A percentile compares a stretch with the other conserved stretches of the same genome.
Evolutionary conservation across 1,140 invertebrate genomes (phyloP).

Genomic region (Eupristina koningsbergeri): DNA sequence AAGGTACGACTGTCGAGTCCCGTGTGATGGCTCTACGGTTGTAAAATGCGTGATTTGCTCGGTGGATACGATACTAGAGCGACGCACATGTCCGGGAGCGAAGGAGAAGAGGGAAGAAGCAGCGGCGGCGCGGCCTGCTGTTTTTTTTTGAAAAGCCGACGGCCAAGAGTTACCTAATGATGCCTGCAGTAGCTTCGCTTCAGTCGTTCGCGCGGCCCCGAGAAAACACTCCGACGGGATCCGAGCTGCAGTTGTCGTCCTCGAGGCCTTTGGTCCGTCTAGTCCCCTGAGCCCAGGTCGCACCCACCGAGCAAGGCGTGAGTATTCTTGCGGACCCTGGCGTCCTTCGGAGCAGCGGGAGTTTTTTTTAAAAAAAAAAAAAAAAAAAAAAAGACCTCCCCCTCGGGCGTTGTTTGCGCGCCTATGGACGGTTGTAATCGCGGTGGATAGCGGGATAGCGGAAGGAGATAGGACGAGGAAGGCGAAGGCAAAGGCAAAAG

Average conservation of each 20-base stretch:
- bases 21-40: slow-evolving; percentile 29
- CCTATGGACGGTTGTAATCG: not conserved
- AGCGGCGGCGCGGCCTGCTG: not conserved
- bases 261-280: not conserved
- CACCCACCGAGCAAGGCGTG: no score
- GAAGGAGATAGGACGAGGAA: not conserved
- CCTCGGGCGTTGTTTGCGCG: no score
- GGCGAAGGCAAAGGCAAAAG: no score
- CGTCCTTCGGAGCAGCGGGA: not conserved
- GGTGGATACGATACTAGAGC: not conserved
- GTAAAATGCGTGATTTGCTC: not conserved
- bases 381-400: not conserved
- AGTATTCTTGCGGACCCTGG: no score
- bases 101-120: not conserved
- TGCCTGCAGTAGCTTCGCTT: slow-evolving; percentile 4
- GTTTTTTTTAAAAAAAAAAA: no score
- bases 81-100: not conserved
- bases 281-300: not conserved
- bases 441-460: not conserved
- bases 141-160: slow-evolving; percentile 25
- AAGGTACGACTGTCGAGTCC: not conserved
- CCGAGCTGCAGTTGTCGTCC: not conserved
- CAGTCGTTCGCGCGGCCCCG: slow-evolving; percentile 39
- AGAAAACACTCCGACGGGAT: slow-evolving; percentile 12
- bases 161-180: slow-evolving; percentile 48